Evolutionary conservation across 1,140 invertebrate genomes (phyloP).

Genomic region (Rhyacophila brunnea): DNA sequence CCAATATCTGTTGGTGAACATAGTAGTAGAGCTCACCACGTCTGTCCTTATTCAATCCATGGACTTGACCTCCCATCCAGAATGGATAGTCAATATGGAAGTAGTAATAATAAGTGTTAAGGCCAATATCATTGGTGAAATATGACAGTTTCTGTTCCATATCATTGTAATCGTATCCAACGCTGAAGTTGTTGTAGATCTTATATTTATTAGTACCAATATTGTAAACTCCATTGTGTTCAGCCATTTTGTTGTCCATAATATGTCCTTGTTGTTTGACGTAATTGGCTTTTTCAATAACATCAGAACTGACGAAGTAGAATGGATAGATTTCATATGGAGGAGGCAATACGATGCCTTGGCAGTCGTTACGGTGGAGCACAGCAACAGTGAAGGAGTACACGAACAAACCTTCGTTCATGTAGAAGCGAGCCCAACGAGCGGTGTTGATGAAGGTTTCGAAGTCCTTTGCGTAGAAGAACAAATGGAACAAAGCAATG

Average conservation of each 20-base stretch:
- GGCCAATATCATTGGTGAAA: conserved; percentile 69
- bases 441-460: conserved; percentile 65
- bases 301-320: conserved; percentile 60
- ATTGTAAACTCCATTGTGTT: conserved; percentile 43
- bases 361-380: conserved; percentile 60
- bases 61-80: conserved; percentile 49
- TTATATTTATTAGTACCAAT: conserved; percentile 6
- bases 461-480: conserved; percentile 65
- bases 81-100: conserved; percentile 54
- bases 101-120: conserved; percentile 65
- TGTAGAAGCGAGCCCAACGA: conserved; percentile 60
- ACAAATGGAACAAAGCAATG: conserved; percentile 56
- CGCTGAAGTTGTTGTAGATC: conserved; percentile 19
- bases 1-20: conserved; percentile 55
- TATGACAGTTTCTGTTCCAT: conserved; percentile 64
- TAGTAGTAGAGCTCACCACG: conserved; percentile 58
- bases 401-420: conserved; percentile 64
- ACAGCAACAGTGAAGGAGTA: conserved; percentile 61
- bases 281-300: conserved; percentile 60
- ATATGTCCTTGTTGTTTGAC: conserved; percentile 60
- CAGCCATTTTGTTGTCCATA: conserved; percentile 38
- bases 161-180: conserved; percentile 47
- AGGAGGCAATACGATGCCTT: conserved; percentile 60
- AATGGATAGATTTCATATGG: conserved; percentile 66
- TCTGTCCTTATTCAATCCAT: conserved; percentile 43